Percentiles rank a stretch among this genome's conserved stretches.
Conservation (phyloP, 2,888 invertebrate species). For the Busseola fusca region DNA sequence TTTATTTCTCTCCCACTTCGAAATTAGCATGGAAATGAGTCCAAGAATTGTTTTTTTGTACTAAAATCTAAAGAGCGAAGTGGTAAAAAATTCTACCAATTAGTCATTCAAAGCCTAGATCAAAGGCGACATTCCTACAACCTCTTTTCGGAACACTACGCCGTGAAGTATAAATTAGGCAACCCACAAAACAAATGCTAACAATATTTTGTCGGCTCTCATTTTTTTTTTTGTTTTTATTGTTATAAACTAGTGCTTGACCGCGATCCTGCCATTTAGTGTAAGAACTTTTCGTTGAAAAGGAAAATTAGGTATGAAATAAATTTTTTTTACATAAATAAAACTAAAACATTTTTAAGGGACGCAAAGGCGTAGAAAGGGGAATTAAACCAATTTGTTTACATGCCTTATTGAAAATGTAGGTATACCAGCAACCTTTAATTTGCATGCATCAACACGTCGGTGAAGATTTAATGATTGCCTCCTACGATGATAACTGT, state of each 20-base stretch:
- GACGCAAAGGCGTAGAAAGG: neutral
- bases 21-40: constrained; percentile 58
- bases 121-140: constrained; percentile 45
- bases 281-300: neutral
- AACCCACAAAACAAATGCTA: neutral
- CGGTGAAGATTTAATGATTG: neutral
- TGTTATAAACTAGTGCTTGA: too few relatives aligned
- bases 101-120: constrained; percentile 55
- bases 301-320: neutral
- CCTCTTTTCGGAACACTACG: constrained; percentile 5
- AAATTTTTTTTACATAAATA: neutral
- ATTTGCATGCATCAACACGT: neutral
- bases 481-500: neutral
- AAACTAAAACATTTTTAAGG: neutral
- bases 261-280: too few relatives aligned
- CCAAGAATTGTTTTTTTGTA: constrained; percentile 50
- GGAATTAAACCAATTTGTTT: neutral
- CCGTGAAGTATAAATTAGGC: constrained; percentile 26
- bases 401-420: neutral
- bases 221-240: neutral
- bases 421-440: neutral
- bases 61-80: constrained; percentile 34
- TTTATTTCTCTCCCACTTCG: constrained; percentile 36
- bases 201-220: neutral
- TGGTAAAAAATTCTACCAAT: constrained; percentile 46